Conservation (phyloP, 2,797 vertebrate genomes). For the Parotocinclus haroldoi region DNA sequence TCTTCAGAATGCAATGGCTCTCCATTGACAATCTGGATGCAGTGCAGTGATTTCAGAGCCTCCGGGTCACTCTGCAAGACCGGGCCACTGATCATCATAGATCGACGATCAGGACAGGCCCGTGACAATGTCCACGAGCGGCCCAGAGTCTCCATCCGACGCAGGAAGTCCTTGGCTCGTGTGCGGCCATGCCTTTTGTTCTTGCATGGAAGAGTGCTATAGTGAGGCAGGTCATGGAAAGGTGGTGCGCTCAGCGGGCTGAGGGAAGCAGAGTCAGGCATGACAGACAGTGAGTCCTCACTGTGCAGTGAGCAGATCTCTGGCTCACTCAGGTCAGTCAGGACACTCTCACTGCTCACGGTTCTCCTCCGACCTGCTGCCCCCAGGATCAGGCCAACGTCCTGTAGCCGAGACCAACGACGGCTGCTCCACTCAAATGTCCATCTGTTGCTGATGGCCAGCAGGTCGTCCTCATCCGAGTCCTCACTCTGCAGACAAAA, state of each 20-base stretch:
- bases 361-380: conserved; percentile 59
- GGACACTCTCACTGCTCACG: conserved; percentile 91
- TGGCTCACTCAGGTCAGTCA: conserved; percentile 93
- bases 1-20: conserved; percentile 53
- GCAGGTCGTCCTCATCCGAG: conserved; percentile 95
- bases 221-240: conserved; percentile 48
- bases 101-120: conserved; percentile 54
- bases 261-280: conserved; percentile 73
- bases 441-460: conserved; percentile 98
- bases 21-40: conserved; percentile 78
- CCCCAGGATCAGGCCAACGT: conserved; percentile 72
- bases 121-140: conserved; percentile 72
- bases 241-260: conserved; percentile 55
- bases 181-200: conserved; percentile 68
- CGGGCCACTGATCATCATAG: conserved; percentile 80
- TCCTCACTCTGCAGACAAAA: conserved; percentile 83
- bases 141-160: conserved; percentile 85
- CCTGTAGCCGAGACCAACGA: conserved; percentile 93
- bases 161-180: conserved; percentile 87
- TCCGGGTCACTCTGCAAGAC: conserved; percentile 79
- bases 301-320: conserved; percentile 93
- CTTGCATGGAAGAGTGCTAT: conserved; percentile 68
- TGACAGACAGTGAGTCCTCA: conserved; percentile 73
- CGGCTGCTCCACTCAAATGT: conserved; percentile 95
- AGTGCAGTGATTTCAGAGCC: conserved; percentile 75